Evolutionary conservation across 2,888 invertebrate genomes (phyloP), one percentile per base, ranked within the genome.

Genomic region (Nyleta sp.): DNA sequence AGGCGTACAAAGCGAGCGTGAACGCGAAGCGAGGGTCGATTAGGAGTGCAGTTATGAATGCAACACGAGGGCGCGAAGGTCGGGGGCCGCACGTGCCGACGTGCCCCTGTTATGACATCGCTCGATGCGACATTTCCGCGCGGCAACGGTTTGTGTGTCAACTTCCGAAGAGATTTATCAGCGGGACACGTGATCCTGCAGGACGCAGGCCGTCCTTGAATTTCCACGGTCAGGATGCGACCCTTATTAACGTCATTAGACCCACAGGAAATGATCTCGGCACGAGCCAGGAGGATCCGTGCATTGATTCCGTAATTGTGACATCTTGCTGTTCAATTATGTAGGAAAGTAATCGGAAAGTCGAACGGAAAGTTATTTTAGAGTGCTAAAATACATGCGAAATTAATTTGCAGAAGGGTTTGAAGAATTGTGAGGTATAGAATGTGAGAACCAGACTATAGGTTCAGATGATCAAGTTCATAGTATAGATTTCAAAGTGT

Each of bases 41-140:
- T 71, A 68, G 55, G 72, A 77, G 78, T 65, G 64, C 80, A 85
- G 85, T 85, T 86, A 86, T 84, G 85, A 85, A 82, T 81, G 83
- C 82, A 53, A 77, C 70, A 77, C 78, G 80, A 82, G 85, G 87
- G 85, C 85, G 86, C 84, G 86, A 85, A 85, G 82, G 83, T 84
- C 82, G 81, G 77, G 84, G 84, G 80, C 76, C 75, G 85, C 89
- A 88, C 89, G 89, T 89, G 89, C 80, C 89, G 76, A 48, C 55
- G 72, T 75, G 77, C 82, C 82, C 86, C 87, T 90, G 89, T 89
- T 89, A 89, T 89, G 89, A 89, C 90, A 89, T 86, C 80, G 83
- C 84, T 81, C 86, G 86, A 86, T 85, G 80, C 84, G 85, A 81
- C 84, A 83, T 82, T 87, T 88, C 87, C 88, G 76, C 75, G 44